These are phyloP conservation scores for Oxyura jamaicensis DNA, from an alignment of 2,113 vertebrate species.

Conservation along the genomic window DNA sequence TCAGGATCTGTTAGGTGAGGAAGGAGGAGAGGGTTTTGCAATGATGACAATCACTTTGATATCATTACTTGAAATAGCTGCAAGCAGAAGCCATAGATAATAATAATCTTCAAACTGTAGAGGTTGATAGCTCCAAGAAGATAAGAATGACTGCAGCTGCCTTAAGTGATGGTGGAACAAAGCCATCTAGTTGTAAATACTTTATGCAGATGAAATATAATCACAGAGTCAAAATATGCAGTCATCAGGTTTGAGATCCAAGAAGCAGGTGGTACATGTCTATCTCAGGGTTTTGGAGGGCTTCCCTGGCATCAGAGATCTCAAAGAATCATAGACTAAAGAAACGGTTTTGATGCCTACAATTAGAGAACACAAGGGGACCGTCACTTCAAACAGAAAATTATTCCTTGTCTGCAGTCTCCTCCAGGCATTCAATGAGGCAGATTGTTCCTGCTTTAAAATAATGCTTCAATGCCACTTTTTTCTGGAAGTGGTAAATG, in stretches of 20 bases:
- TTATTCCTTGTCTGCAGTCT: background rate
- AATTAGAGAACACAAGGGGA: background rate
- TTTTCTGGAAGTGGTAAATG: background rate
- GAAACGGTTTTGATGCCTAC: background rate
- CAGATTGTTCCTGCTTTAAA: background rate
- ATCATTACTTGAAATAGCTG: conserved; percentile 39
- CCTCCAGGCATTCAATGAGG: background rate
- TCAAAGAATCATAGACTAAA: conserved; percentile 25
- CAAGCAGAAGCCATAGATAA: conserved; percentile 46
- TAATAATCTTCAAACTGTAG: conserved; percentile 39
- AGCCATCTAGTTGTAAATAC: conserved; percentile 21
- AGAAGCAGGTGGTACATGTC: conserved; percentile 60
- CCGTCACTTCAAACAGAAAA: background rate
- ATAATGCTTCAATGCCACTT: background rate
- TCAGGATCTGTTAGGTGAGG: conserved; percentile 5
- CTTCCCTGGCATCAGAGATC: conserved; percentile 6
- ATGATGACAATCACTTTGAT: conserved; percentile 26
- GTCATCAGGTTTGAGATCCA: conserved; percentile 39
- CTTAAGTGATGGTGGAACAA: conserved; percentile 45
- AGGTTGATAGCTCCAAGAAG: conserved; percentile 39
- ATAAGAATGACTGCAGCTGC: conserved; percentile 45
- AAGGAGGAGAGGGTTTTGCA: conserved; percentile 12
- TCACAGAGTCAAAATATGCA: conserved; percentile 50
- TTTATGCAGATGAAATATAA: conserved; percentile 46
- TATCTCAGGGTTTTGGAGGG: conserved; percentile 35